Evolutionary conservation across 2,113 vertebrate species (phyloP).

Genomic region (Xiphophorus couchianus): DNA sequence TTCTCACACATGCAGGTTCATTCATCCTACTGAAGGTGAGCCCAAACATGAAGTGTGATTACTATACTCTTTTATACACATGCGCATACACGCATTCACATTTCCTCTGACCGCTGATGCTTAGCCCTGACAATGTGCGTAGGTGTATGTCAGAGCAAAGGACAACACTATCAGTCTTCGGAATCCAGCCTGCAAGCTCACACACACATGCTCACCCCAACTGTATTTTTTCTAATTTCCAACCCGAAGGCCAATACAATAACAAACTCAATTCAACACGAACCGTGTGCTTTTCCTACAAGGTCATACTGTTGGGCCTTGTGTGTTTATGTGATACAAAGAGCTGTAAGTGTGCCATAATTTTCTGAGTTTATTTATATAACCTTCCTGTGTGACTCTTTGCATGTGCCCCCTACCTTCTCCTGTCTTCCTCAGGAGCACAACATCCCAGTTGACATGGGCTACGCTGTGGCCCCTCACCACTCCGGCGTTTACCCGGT

Average conservation of each 20-base stretch:
- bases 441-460: slow-evolving; percentile 92
- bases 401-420: not conserved
- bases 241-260: slow-evolving; percentile 59
- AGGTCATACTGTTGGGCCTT: slow-evolving; percentile 36
- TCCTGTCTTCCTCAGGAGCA: slow-evolving; percentile 82
- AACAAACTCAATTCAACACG: slow-evolving; percentile 47
- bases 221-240: slow-evolving; percentile 50
- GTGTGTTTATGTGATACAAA: slow-evolving; percentile 37
- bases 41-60: slow-evolving; percentile 67
- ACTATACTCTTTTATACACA: slow-evolving; percentile 47
- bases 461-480: slow-evolving; percentile 95
- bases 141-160: slow-evolving; percentile 73
- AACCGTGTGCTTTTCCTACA: slow-evolving; percentile 34
- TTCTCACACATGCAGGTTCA: slow-evolving; percentile 16
- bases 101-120: slow-evolving; percentile 55
- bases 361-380: slow-evolving; percentile 47
- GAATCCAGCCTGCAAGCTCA: slow-evolving; percentile 45
- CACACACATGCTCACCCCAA: slow-evolving; percentile 38
- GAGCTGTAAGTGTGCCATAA: slow-evolving; percentile 36
- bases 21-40: slow-evolving; percentile 62
- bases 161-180: slow-evolving; percentile 74
- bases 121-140: slow-evolving; percentile 71
- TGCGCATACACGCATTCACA: slow-evolving; percentile 32
- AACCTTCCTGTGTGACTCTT: slow-evolving; percentile 23
- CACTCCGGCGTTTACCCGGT: slow-evolving; percentile 97